Conservation (phyloP, 2,113 vertebrate species). For the Nesogale talazaci region DNA sequence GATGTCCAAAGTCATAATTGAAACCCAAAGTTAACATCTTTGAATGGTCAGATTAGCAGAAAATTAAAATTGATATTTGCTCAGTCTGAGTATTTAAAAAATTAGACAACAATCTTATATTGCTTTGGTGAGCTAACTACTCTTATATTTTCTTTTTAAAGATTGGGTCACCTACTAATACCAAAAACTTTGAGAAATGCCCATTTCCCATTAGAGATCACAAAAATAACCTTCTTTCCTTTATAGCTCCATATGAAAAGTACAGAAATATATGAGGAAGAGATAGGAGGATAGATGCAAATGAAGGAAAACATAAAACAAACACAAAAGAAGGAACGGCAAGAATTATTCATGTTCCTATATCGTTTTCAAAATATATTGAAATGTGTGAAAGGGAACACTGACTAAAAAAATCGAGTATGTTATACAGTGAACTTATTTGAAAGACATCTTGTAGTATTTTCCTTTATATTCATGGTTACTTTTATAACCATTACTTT, state of each 20-base stretch:
- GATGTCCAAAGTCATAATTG: not conserved
- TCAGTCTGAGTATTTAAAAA: not conserved
- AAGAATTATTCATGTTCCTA: not conserved
- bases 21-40: not conserved
- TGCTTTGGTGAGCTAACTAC: not conserved
- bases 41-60: not conserved
- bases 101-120: not conserved
- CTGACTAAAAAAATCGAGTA: not conserved
- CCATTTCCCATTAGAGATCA: not conserved
- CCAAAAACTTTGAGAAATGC: not conserved
- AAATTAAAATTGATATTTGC: not conserved
- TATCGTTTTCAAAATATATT: not conserved
- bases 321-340: not conserved
- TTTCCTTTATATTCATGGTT: not conserved
- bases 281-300: not conserved
- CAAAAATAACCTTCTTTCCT: not conserved
- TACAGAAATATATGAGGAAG: not conserved
- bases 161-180: not conserved
- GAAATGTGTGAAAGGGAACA: not conserved
- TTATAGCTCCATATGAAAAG: not conserved
- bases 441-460: not conserved
- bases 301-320: not conserved
- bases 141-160: not conserved
- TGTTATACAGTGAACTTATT: not conserved
- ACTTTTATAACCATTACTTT: not conserved